Conservation (phyloP, 1,140 invertebrate genomes). For the Drosophila pectinifera region DNA sequence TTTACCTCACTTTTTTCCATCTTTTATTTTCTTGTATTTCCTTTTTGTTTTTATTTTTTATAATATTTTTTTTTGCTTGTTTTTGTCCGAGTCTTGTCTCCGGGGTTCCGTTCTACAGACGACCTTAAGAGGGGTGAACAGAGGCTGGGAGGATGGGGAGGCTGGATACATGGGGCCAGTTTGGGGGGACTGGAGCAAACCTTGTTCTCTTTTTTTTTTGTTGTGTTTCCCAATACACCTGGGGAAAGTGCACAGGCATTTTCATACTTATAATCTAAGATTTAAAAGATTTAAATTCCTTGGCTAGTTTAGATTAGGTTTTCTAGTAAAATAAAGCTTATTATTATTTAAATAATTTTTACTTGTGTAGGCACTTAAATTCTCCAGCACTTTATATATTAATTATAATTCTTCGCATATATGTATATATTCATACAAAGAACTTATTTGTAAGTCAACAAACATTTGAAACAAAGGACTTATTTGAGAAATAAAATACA, state of each 20-base stretch:
- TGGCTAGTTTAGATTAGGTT: no score
- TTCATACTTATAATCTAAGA: no score
- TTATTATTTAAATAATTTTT: no score
- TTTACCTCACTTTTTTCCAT: neutral
- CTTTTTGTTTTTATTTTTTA: constrained; percentile 1
- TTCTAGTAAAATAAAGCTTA: no score
- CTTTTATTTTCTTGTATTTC: constrained; percentile 12
- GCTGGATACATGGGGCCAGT: constrained; percentile 23
- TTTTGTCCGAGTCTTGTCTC: constrained; percentile 36
- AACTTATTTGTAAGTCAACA: neutral
- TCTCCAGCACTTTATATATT: no score
- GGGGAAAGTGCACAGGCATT: neutral
- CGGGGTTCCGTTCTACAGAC: constrained; percentile 78
- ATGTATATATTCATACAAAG: constrained; percentile 1
- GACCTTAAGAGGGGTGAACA: constrained; percentile 70
- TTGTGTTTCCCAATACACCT: constrained; percentile 37
- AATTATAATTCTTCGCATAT: neutral
- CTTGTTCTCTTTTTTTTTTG: constrained; percentile 26
- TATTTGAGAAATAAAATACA: neutral
- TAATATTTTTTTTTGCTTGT: constrained; percentile 6
- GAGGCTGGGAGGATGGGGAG: constrained; percentile 4
- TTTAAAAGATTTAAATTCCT: no score
- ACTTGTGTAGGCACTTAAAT: no score
- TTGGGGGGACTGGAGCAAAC: constrained; percentile 76
- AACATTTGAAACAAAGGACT: neutral